Evolutionary conservation across 2,888 invertebrate species (phyloP).

Genomic region (Aleiodes testaceus): DNA sequence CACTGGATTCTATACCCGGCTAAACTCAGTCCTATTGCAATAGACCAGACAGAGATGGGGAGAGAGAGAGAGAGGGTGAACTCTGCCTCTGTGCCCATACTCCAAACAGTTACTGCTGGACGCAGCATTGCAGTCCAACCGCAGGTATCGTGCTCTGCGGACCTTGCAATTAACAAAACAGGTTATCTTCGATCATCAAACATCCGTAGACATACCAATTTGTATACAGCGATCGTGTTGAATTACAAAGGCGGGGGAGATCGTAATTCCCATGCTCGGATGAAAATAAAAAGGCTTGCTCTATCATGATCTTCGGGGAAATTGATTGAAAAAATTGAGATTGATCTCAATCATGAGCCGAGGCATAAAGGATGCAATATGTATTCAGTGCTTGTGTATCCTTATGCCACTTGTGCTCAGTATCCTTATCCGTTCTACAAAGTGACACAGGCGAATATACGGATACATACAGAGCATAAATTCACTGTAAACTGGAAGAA

Average conservation of each 20-base stretch:
- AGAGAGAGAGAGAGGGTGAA: slow-evolving; percentile 28
- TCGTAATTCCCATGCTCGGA: slow-evolving; percentile 11
- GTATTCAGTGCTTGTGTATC: too few relatives aligned
- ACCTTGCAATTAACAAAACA: slow-evolving; percentile 71
- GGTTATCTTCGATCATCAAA: slow-evolving; percentile 69
- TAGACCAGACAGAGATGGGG: slow-evolving; percentile 41
- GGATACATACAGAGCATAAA: slow-evolving; percentile 39
- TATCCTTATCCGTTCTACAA: too few relatives aligned
- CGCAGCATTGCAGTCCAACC: slow-evolving; percentile 60
- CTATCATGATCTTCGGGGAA: slow-evolving; percentile 1
- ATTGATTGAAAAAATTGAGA: slow-evolving; percentile 22
- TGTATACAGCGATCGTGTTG: slow-evolving; percentile 19
- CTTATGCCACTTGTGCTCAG: too few relatives aligned
- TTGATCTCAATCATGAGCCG: slow-evolving; percentile 25
- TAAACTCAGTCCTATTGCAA: slow-evolving; percentile 36
- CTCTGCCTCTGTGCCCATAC: slow-evolving; percentile 19
- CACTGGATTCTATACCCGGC: slow-evolving; percentile 15
- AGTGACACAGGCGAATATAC: background rate
- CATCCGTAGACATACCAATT: slow-evolving; percentile 54
- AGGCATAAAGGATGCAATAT: background rate
- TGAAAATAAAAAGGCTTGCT: background rate
- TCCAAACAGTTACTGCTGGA: slow-evolving; percentile 55
- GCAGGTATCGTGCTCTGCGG: slow-evolving; percentile 66
- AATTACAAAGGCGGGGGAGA: slow-evolving; percentile 17
- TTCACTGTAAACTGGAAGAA: background rate